A percentile compares a stretch with the other conserved stretches of the same genome.
These are phyloP conservation scores for Sylvia atricapilla DNA, from an alignment of 2,113 vertebrate species.

Conservation along the genomic window DNA sequence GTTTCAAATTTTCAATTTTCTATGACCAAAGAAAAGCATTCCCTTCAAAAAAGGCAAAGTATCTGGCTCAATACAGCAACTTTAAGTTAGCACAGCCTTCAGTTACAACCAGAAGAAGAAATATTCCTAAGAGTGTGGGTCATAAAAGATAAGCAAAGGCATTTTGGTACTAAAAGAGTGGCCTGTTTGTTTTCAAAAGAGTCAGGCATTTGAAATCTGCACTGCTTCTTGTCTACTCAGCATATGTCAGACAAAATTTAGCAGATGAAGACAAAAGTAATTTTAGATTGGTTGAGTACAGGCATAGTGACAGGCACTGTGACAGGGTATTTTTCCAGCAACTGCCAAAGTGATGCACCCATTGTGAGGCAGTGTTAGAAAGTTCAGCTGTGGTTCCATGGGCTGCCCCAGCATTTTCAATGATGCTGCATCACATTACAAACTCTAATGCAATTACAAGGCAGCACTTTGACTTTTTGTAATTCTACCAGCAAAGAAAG, in stretches of 20 bases:
- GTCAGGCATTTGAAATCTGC: slow-evolving; percentile 1
- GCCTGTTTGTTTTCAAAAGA: neutral
- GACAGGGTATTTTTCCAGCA: neutral
- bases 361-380: neutral
- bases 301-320: neutral
- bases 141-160: neutral
- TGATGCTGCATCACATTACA: neutral
- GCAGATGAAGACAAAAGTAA: slow-evolving; percentile 46
- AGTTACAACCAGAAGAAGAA: neutral
- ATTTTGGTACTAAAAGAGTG: neutral
- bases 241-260: slow-evolving; percentile 32
- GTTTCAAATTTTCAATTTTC: neutral
- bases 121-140: neutral
- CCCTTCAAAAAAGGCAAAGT: neutral
- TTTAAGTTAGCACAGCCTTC: neutral
- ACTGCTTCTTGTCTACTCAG: neutral
- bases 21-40: neutral
- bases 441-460: neutral
- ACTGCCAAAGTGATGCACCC: neutral
- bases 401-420: neutral
- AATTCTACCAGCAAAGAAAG: neutral
- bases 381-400: neutral
- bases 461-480: neutral
- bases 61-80: neutral
- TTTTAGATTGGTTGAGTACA: slow-evolving; percentile 19